phyloP scores from a whole-genome alignment of 2,113 vertebrate species.

The Myotis lucifugus region DNA sequence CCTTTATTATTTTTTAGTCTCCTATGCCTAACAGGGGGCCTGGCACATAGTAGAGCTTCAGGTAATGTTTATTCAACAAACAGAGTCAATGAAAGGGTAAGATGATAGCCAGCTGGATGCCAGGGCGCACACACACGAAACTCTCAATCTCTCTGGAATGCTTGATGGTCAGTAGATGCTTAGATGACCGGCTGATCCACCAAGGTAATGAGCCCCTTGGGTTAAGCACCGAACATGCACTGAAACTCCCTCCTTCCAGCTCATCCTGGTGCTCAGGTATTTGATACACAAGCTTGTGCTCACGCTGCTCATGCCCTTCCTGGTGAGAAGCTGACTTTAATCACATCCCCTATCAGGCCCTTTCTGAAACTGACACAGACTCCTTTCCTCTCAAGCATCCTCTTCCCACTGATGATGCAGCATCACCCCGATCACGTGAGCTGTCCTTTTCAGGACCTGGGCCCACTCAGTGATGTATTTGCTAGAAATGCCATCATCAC shows the following conservation, averaged over 20 bases:
- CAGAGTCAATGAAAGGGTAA: background rate
- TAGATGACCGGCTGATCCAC: background rate
- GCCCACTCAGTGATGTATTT: background rate
- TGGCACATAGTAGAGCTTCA: background rate
- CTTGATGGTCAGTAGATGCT: background rate
- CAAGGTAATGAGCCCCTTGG: background rate
- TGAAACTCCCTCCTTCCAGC: background rate
- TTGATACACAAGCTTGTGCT: background rate
- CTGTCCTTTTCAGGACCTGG: background rate
- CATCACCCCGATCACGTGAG: accelerated
- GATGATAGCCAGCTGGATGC: background rate
- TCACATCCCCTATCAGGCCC: background rate
- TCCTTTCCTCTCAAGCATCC: background rate
- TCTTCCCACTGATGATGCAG: background rate
- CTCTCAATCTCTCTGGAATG: background rate
- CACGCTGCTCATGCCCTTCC: background rate
- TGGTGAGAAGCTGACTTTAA: background rate
- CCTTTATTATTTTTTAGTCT: background rate
- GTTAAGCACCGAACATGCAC: background rate
- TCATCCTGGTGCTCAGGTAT: background rate
- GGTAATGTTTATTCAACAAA: background rate
- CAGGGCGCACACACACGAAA: background rate
- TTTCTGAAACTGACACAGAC: background rate
- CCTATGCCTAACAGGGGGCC: background rate
- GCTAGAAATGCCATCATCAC: background rate